These are phyloP conservation scores for Camponotus vicinus DNA, from an alignment of 1,140 invertebrate species.

Conservation along the genomic window DNA sequence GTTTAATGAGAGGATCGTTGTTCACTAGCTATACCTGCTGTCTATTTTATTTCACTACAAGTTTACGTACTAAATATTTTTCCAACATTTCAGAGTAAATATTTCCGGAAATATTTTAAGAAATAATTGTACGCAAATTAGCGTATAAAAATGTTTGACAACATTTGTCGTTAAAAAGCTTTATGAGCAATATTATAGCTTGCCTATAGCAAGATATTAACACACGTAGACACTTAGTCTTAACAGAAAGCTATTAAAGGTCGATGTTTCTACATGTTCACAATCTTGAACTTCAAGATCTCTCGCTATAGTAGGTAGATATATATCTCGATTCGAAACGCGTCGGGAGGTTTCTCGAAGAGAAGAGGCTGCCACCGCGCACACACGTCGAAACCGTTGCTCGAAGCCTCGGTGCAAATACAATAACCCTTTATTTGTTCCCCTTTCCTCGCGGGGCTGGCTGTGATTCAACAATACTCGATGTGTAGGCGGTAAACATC, in stretches of 20 bases:
- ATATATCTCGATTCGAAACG: constrained; percentile 58
- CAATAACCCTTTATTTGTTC: constrained; percentile 87
- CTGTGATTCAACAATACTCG: constrained; percentile 85
- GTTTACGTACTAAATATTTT: no score
- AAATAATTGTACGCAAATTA: not conserved
- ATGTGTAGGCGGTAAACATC: constrained; percentile 81
- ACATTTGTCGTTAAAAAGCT: not conserved
- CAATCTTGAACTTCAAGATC: constrained; percentile 22
- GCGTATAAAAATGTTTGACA: not conserved
- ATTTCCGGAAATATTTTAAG: no score
- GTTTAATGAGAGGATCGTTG: not conserved
- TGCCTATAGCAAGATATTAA: not conserved
- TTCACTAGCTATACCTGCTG: not conserved
- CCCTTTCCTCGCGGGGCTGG: constrained; percentile 77
- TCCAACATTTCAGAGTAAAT: no score
- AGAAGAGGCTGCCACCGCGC: constrained; percentile 59
- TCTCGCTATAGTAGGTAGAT: constrained; percentile 56
- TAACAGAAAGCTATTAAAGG: constrained; percentile 30
- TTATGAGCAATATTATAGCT: not conserved
- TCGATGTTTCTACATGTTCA: not conserved
- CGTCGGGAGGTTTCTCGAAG: constrained; percentile 54
- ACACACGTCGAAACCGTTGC: constrained; percentile 72
- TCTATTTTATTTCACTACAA: not conserved
- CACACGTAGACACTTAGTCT: not conserved
- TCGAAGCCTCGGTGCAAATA: constrained; percentile 83